Conservation (phyloP, 2,113 vertebrate genomes). For the Laticauda colubrina region DNA sequence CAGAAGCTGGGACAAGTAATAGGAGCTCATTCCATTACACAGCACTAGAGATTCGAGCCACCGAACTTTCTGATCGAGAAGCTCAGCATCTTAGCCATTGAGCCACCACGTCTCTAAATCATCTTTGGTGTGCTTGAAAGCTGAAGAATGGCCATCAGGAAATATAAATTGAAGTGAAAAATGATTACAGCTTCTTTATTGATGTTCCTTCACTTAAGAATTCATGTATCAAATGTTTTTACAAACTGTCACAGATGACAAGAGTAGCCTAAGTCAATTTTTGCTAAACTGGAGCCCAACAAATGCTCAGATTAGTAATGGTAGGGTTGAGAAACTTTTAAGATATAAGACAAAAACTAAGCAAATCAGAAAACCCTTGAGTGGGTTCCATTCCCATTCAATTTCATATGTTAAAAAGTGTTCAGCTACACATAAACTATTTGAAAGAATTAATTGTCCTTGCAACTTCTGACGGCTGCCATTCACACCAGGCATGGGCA, state of each 20-base stretch:
- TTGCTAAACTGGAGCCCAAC: neutral
- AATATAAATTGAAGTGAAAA: neutral
- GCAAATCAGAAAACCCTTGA: neutral
- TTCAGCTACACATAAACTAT: neutral
- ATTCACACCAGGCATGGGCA: neutral
- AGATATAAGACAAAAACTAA: neutral
- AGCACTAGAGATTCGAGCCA: too few species aligned
- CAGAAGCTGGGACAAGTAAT: too few species aligned
- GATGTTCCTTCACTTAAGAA: neutral
- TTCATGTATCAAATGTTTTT: neutral
- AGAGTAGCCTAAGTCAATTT: neutral
- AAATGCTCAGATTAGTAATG: neutral
- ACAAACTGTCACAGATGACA: neutral
- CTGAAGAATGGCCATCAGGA: conserved; percentile 2
- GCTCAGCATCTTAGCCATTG: too few species aligned
- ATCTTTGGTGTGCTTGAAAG: conserved; percentile 24
- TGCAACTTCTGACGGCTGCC: neutral
- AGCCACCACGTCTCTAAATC: too few species aligned
- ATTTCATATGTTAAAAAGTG: neutral
- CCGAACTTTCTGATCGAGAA: too few species aligned
- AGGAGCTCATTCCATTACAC: too few species aligned
- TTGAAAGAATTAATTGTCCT: neutral
- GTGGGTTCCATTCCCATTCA: neutral
- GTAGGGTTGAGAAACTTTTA: neutral
- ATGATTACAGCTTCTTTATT: neutral